Conservation (phyloP, 1,140 invertebrate genomes). For the Drosophila nigromelanica region DNA sequence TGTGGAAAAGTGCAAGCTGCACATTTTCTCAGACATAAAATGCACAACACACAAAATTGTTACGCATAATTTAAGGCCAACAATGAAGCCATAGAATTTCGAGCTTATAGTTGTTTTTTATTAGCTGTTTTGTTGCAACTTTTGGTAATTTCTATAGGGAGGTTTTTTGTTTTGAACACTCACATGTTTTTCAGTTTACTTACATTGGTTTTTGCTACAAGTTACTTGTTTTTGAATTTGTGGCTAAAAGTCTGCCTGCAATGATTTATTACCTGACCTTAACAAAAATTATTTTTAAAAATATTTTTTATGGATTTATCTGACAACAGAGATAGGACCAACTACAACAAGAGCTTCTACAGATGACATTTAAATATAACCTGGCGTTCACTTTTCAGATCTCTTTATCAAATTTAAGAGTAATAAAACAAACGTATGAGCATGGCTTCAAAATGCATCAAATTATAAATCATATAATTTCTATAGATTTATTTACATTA, state of each 20-base stretch:
- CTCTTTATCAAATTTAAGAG: constrained; percentile 5
- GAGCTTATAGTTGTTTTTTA: constrained; percentile 22
- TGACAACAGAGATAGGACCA: constrained; percentile 41
- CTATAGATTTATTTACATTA: constrained; percentile 65
- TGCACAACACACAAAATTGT: constrained; percentile 34
- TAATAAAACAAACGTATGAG: not conserved
- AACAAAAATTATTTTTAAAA: constrained; percentile 48
- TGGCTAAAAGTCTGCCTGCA: constrained; percentile 15
- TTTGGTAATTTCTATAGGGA: not conserved
- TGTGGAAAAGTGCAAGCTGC: constrained; percentile 58
- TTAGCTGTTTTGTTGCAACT: constrained; percentile 19
- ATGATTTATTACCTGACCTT: constrained; percentile 63
- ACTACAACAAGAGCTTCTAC: constrained; percentile 28
- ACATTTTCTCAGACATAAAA: constrained; percentile 55
- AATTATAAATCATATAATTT: constrained; percentile 22
- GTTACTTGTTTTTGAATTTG: constrained; percentile 29
- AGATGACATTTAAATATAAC: constrained; percentile 18
- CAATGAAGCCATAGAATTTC: constrained; percentile 29
- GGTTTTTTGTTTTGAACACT: not conserved
- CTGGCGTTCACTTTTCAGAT: not conserved
- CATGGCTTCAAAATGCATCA: constrained; percentile 8
- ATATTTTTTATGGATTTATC: constrained; percentile 46
- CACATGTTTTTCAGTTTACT: constrained; percentile 13
- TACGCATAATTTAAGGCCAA: constrained; percentile 39
- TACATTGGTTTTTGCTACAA: not conserved